Evolutionary conservation across 2,888 invertebrate species (phyloP).

Genomic region (Hedychridium roseum): DNA sequence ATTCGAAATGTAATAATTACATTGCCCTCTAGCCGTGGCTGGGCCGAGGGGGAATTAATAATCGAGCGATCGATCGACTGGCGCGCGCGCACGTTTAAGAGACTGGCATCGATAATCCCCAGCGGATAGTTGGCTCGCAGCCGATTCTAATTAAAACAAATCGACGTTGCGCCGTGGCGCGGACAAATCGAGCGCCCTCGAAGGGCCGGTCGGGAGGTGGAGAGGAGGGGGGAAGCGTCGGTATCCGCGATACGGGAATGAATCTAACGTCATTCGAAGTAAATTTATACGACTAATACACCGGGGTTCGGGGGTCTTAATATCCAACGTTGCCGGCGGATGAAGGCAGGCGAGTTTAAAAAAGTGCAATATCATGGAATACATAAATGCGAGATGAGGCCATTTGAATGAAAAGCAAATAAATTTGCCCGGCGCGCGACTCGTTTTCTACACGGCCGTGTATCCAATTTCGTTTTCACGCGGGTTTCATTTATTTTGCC

Average conservation of each 20-base stretch:
- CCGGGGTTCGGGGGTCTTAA: conserved; percentile 53
- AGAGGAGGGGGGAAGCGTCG: conserved; percentile 11
- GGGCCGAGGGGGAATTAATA: too few relatives aligned
- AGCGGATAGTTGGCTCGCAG: conserved; percentile 16
- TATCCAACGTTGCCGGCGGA: conserved; percentile 45
- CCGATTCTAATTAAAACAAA: conserved; percentile 38
- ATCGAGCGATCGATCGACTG: conserved; percentile 11
- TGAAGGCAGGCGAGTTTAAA: conserved; percentile 52
- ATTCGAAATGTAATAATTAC: too few relatives aligned
- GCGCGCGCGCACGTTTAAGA: conserved; percentile 8
- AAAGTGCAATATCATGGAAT: conserved; percentile 61
- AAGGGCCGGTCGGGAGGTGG: conserved; percentile 5
- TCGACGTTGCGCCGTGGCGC: conserved; percentile 22
- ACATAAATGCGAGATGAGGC: conserved; percentile 61
- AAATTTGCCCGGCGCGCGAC: conserved; percentile 48
- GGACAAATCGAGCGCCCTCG: conserved; percentile 20
- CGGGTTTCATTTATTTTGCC: conserved; percentile 48
- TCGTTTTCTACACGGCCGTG: conserved; percentile 33
- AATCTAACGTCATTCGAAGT: conserved; percentile 42
- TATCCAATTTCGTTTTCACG: conserved; percentile 50
- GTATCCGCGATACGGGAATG: conserved; percentile 29
- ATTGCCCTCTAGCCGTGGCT: too few relatives aligned
- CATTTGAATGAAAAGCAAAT: conserved; percentile 61
- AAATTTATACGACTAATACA: conserved; percentile 61
- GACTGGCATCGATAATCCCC: conserved; percentile 26